Conservation (phyloP, 2,113 vertebrate genomes). For the Sterrhoptilus dennistouni region DNA sequence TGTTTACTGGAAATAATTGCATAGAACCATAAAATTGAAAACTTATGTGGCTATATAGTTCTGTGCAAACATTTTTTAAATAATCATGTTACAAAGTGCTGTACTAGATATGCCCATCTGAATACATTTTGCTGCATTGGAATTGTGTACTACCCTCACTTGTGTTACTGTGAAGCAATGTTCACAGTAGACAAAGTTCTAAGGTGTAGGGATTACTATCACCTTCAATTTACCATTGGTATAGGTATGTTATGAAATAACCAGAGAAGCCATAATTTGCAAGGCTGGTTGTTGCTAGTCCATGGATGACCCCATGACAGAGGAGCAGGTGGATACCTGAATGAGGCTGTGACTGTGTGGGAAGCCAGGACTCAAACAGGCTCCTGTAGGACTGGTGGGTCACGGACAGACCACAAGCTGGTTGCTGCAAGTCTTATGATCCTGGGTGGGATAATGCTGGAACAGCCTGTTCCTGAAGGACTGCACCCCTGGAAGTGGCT, state of each 20-base stretch:
- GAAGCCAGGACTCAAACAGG: background rate
- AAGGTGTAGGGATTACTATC: background rate
- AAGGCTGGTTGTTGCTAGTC: background rate
- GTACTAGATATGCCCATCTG: background rate
- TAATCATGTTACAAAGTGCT: background rate
- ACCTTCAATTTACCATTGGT: background rate
- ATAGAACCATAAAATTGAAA: background rate
- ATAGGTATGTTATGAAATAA: background rate
- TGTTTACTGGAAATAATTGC: background rate
- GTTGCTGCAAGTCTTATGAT: background rate
- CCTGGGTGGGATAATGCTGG: too few species aligned
- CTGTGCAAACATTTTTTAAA: background rate
- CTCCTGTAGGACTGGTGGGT: background rate
- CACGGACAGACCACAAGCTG: accelerated
- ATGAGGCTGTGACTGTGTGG: background rate
- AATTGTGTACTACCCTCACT: background rate
- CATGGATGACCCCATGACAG: background rate
- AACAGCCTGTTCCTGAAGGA: background rate
- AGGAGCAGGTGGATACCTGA: background rate
- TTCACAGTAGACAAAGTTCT: background rate
- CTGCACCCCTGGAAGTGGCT: background rate
- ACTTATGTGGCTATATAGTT: background rate
- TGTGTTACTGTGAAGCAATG: background rate
- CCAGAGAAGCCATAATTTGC: background rate
- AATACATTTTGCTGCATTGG: background rate